Evolutionary conservation across 2,888 invertebrate genomes (phyloP), one percentile per base, ranked within the genome.

Genomic region (Pedicia rivosa): DNA sequence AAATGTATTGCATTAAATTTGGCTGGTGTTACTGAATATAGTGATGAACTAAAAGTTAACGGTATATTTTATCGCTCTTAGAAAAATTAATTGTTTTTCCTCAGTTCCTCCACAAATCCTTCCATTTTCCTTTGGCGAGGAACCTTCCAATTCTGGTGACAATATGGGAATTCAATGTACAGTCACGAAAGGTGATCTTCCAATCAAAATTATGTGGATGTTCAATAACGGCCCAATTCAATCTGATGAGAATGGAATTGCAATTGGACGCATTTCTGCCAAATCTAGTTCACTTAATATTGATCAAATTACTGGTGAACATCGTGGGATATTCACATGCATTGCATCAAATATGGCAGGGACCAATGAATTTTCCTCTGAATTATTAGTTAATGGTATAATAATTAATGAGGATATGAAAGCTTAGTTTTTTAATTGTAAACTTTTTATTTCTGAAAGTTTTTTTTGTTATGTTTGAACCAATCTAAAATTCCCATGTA

Each of bases 111-210:
- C 78, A 47, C 68, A 75, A 66, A 73, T 76, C 55, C 66, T 71
- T 57, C 74, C 78, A 52, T 80, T 81, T 61, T 65, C 67, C 53
- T 78, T 79, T 55, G 78, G 78, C 50, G 73, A 75, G 48, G 72
- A 74, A 54, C 72, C 78, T 33, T 67, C 71, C 4, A 77, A 78
- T 55, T 76, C 76, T 42, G 77, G 77, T 51, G 80, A 82, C 57
- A 72, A 73, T 56, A 42, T 77, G 70, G 77, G 64, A 55, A 47
- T 78, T 3, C 72, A 74, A 44, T 84, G 83, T 56, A 73, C 77
- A 62, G 74, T 82, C 26, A 69, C 72, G 33, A 80, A 81, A 58
- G 83, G 88, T 30, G 87, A 87, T 55, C 65, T 72, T 35, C 87
- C 86, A 6, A 64, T 87, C 24, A 70, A 72, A 50, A 74, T 87